Percentiles rank a stretch among this genome's conserved stretches.
Conservation (phyloP, 1,140 invertebrate genomes). For the Belonocnema kinseyi region DNA sequence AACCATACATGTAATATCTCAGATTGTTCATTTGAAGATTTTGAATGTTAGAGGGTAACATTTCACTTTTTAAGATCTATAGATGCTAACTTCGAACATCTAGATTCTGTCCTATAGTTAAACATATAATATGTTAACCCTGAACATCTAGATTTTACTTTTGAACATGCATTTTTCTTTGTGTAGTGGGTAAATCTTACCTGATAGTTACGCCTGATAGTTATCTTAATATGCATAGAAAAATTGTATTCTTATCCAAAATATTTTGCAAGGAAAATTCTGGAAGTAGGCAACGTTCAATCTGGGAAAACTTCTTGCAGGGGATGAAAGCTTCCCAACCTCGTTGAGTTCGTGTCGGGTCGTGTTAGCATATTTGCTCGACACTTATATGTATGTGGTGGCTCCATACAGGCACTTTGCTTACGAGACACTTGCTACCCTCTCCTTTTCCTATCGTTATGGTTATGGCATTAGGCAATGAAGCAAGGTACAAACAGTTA, state of each 20-base stretch:
- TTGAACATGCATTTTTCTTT: no score
- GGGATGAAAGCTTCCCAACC: conserved; percentile 22
- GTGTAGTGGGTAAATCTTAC: no score
- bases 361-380: conserved; percentile 22
- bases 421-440: conserved; percentile 34
- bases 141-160: no score
- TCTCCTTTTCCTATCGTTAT: conserved; percentile 62
- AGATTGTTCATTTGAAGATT: no score
- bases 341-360: conserved; percentile 11
- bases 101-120: no score
- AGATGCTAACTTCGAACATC: no score
- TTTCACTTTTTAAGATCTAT: no score
- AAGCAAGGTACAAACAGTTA: conserved; percentile 68
- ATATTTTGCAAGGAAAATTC: background rate
- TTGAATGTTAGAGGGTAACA: no score
- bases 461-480: conserved; percentile 68
- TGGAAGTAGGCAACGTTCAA: background rate
- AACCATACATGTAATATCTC: no score
- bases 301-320: conserved; percentile 9
- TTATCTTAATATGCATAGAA: no score
- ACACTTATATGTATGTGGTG: conserved; percentile 17
- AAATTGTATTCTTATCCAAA: background rate
- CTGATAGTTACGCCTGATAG: no score
- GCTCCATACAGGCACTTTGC: conserved; percentile 18
- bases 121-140: no score